A percentile compares a stretch with the other conserved stretches of the same genome.
Conservation (phyloP, 1,140 invertebrate species). For the Papilio machaon region DNA sequence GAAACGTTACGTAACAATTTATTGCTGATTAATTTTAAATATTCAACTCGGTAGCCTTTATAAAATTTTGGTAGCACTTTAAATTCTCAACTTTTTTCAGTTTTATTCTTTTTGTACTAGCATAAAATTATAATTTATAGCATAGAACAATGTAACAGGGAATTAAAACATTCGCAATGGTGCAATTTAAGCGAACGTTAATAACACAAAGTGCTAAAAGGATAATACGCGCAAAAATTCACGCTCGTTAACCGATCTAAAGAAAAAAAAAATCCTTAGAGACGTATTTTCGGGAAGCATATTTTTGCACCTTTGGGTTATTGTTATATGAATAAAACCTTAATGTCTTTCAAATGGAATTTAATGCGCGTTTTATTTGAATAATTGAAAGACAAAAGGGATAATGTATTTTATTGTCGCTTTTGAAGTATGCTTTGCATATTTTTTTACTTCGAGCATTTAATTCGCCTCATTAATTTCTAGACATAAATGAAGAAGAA, state of each 20-base stretch:
- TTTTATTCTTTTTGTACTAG: conserved; percentile 1
- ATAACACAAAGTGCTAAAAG: conserved; percentile 76
- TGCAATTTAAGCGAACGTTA: conserved; percentile 61
- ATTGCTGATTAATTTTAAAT: neutral
- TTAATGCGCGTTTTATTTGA: conserved; percentile 2
- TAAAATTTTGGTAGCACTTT: conserved; percentile 14
- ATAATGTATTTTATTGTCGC: neutral
- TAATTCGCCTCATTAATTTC: neutral
- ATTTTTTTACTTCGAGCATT: neutral
- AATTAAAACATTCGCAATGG: conserved; percentile 25
- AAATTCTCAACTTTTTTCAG: neutral
- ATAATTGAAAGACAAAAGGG: conserved; percentile 8
- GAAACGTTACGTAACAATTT: neutral
- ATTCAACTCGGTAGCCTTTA: neutral
- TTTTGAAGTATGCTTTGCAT: neutral
- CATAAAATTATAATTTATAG: conserved; percentile 26
- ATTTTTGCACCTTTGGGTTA: conserved; percentile 38
- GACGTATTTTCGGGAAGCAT: conserved; percentile 42
- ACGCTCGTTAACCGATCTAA: conserved; percentile 67
- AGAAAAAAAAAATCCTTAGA: conserved; percentile 54
- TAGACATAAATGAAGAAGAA: neutral
- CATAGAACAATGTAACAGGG: conserved; percentile 20
- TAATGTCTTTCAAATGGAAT: conserved; percentile 3
- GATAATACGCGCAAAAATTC: conserved; percentile 78
- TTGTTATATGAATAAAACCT: conserved; percentile 29